These are phyloP conservation scores for Nemoura dubitans DNA, from an alignment of 2,888 invertebrate genomes.

Conservation along the genomic window DNA sequence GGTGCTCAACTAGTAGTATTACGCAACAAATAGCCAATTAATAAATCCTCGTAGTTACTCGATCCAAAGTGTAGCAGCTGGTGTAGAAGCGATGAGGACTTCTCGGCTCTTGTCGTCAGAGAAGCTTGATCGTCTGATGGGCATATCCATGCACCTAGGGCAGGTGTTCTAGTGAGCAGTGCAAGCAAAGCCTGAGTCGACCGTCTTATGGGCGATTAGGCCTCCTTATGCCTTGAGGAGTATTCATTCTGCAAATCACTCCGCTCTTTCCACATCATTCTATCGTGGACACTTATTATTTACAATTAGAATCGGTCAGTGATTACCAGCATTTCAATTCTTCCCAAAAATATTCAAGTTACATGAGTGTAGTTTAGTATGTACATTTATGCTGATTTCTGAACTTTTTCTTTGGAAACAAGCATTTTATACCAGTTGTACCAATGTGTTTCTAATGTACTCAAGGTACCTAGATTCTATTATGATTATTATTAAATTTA, in stretches of 20 bases:
- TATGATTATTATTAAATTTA: not conserved
- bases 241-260: not conserved
- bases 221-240: not conserved
- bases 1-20: slow-evolving; percentile 45
- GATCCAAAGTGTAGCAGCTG: not conserved
- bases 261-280: not conserved
- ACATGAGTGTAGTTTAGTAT: not conserved
- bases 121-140: not conserved
- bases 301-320: not conserved
- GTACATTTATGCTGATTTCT: not conserved
- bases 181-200: not conserved
- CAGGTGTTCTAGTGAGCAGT: slow-evolving; percentile 4
- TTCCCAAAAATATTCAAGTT: not conserved
- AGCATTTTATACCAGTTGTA: not conserved
- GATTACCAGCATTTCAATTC: not conserved
- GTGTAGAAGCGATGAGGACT: not conserved
- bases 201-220: not conserved
- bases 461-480: not conserved
- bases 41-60: not conserved
- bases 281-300: not conserved
- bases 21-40: slow-evolving; percentile 1
- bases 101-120: not conserved
- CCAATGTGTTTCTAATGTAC: not conserved
- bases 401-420: not conserved
- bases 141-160: not conserved